Evolutionary conservation across 2,797 vertebrate genomes (phyloP).

Genomic region (Enteromius radiatus): DNA sequence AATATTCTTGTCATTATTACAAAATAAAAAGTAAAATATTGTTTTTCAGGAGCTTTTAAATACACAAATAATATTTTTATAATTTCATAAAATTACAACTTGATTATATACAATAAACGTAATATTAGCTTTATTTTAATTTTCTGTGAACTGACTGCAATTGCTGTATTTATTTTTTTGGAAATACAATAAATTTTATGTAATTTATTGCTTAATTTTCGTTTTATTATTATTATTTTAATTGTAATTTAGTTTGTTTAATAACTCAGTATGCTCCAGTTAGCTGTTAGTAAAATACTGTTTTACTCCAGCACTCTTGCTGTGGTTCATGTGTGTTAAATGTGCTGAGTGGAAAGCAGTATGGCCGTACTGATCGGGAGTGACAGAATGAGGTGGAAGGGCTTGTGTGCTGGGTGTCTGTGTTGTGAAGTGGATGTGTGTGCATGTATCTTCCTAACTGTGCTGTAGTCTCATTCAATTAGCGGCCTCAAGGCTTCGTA

Average conservation of each 20-base stretch:
- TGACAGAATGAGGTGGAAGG: constrained; percentile 59
- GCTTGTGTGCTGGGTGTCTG: constrained; percentile 34
- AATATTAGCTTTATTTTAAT: background rate
- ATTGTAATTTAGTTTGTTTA: constrained; percentile 6
- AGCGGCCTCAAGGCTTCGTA: constrained; percentile 18
- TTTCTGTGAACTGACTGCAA: background rate
- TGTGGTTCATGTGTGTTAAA: constrained; percentile 42
- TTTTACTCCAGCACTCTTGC: constrained; percentile 20
- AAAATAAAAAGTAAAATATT: too few relatives aligned
- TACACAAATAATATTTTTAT: background rate
- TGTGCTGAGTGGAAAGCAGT: constrained; percentile 33
- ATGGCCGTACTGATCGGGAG: constrained; percentile 46
- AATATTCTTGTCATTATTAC: too few relatives aligned
- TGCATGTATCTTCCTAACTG: background rate
- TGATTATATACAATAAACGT: background rate
- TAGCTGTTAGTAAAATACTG: constrained; percentile 22
- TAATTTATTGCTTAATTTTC: background rate
- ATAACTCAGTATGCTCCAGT: constrained; percentile 21
- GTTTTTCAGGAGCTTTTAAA: background rate
- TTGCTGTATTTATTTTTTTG: background rate
- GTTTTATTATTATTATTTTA: background rate
- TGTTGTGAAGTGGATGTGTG: constrained; percentile 22
- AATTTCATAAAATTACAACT: background rate
- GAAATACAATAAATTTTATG: background rate
- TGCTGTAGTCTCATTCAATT: constrained; percentile 46